Evolutionary conservation across 2,888 invertebrate species (phyloP), one percentile per base, ranked within the genome.

Genomic region (Antheraea yamamai): DNA sequence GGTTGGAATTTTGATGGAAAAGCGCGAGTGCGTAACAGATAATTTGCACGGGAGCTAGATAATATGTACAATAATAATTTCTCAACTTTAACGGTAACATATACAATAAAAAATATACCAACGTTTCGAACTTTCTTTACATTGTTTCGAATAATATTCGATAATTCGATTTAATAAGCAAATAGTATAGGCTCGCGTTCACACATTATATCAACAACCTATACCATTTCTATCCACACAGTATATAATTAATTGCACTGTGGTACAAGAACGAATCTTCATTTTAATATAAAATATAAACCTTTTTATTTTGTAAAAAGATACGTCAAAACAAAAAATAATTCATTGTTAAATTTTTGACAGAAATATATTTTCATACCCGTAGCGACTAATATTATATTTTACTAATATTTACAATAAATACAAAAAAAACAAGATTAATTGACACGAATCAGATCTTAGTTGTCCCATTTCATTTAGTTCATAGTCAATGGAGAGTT

Each of bases 341-440:
- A n/a, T 70, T 70, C 70, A 39, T 70, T n/a, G 68, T n/a, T 20
- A 23, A 64, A n/a, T 12, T 70, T 70, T 70, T 39, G 70, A n/a
- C 70, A 39, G 39, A 30, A 20, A 26, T 61, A 73, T 71, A 64
- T 35, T 55, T 35, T 73, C 72, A 76, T 72, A 76, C 74, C 74
- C 74, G 74, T 75, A 75, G 73, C 26, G 16, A 66, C 74, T 72
- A 75, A 30, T 30, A 30, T 66, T 74, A 76, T 71, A 74, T 20
- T 76, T 74, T 81, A 76, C 83, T 82, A 83, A 66, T 80, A 77
- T 77, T 47, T 26, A 73, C 75, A 58, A 73, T 75, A 70, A 73
- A 73, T 61, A 70, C 73, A 74, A n/a, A 55, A 55, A 55, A 66
- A 30, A n/a, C n/a, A 39, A 70, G 20, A 30, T 30, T 66, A 26